Evolutionary conservation across 2,113 vertebrate species (phyloP).

Genomic region (Charadrius vociferus): DNA sequence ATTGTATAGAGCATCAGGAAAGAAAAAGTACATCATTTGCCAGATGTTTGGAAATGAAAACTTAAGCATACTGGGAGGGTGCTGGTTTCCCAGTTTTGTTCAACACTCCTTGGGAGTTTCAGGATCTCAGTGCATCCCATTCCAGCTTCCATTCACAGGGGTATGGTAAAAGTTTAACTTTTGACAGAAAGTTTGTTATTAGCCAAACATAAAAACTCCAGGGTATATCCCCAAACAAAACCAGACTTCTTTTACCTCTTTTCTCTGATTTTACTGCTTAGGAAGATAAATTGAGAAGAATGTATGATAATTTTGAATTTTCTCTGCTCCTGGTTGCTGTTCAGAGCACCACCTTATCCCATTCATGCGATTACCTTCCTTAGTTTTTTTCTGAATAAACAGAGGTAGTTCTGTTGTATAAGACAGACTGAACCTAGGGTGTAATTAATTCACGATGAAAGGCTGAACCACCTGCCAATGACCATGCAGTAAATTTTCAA

Average conservation of each 20-base stretch:
- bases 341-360: neutral
- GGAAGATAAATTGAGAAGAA: neutral
- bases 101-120: neutral
- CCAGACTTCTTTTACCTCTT: neutral
- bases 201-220: neutral
- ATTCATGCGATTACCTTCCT: neutral
- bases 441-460: slow-evolving; percentile 26
- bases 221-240: neutral
- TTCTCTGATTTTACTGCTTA: neutral
- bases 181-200: neutral
- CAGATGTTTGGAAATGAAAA: neutral
- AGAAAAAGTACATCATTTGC: neutral
- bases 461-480: neutral
- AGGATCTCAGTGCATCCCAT: neutral
- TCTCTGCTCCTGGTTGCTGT: neutral
- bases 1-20: neutral
- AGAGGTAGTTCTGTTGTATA: slow-evolving; percentile 2
- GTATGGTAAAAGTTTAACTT: neutral
- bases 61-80: neutral
- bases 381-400: neutral
- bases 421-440: neutral
- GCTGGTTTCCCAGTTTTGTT: neutral
- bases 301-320: neutral
- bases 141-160: neutral
- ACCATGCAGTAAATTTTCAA: neutral